Conservation (phyloP, 53 echinoderm and acorn worm genomes). For the Antedon mediterranea region DNA sequence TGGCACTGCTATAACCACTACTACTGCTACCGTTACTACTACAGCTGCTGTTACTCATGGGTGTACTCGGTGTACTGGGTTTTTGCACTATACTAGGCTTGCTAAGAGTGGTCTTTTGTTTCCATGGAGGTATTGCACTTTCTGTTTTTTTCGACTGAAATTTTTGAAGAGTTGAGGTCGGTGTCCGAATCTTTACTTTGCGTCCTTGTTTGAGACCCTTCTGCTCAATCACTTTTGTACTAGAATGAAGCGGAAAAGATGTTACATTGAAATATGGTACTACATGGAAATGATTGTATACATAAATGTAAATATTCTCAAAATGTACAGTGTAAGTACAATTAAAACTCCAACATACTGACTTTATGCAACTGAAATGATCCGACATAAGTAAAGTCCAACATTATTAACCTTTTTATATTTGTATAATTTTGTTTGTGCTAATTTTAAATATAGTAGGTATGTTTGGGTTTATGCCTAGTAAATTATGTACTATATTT, state of each 20-base stretch:
- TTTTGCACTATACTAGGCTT: too few relatives aligned
- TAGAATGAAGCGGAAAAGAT: slow-evolving; percentile 18
- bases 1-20: not conserved
- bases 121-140: slow-evolving; percentile 62
- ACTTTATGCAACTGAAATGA: too few relatives aligned
- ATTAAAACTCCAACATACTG: too few relatives aligned
- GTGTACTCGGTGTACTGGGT: too few relatives aligned
- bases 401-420: too few relatives aligned
- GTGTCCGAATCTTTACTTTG: slow-evolving; percentile 32
- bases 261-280: too few relatives aligned
- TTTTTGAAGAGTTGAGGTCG: not conserved
- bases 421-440: too few relatives aligned
- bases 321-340: not conserved
- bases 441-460: too few relatives aligned
- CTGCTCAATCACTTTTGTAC: slow-evolving; percentile 80
- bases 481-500: too few relatives aligned
- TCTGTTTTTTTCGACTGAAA: not conserved
- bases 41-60: not conserved
- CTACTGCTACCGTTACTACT: not conserved
- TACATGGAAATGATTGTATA: too few relatives aligned
- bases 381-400: too few relatives aligned
- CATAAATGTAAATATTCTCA: not conserved
- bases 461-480: too few relatives aligned
- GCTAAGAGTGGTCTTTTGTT: not conserved
- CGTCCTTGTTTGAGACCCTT: slow-evolving; percentile 58